Base-by-base conservation (phyloP, 2,113 vertebrate genomes). In the Sinocyclocheilus anshuiensis region DNA sequence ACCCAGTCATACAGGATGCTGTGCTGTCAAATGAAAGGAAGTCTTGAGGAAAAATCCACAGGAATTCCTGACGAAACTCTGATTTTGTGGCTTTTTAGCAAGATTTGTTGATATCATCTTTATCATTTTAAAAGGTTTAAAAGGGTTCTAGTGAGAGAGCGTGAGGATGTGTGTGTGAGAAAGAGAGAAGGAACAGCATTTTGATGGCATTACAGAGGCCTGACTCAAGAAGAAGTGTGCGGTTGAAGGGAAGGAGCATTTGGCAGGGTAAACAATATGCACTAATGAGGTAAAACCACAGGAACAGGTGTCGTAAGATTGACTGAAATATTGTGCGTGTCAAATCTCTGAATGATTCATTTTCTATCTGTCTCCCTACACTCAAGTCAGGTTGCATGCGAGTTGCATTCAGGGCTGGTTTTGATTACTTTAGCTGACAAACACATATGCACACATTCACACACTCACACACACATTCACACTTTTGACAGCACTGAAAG, bases 391-490 rank as follows among this genome's bases (percentile, higher is more conserved):
- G 22, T 26, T 81, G 13, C 48, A 45, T 81, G 39, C 26, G 39
- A 48, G 57, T 22, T 65, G 78, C 20, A 81, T 81, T 65, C 78
- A 61, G 55, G 53, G 77, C 29, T 61, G 20, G 77, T 59, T 79
- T 79, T 79, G 77, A 79, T 36, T 59, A 18, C 29, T 61, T 33
- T 59, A 61, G 77, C 77, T 79, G 77, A 39, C 63, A 89, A 86
- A 89, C 87, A 84, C 63, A 53, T 4, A 33, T 76, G 74, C 33
- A 59, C 39, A 88, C 65, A 76, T 74, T 61, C 26, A 4, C 71
- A 72, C 76, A 86, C 87, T 61, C 26, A 4, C 71, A 72, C 76
- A 86, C 87, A 90, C 90, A 90, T 80, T 83, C 84, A 77, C 12
- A 48, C 57, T 36, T 12, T 29, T 83, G 81, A 71, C 48, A 59